phyloP scores from a whole-genome alignment of 2,113 vertebrate species.

The Dasyornis broadbenti region DNA sequence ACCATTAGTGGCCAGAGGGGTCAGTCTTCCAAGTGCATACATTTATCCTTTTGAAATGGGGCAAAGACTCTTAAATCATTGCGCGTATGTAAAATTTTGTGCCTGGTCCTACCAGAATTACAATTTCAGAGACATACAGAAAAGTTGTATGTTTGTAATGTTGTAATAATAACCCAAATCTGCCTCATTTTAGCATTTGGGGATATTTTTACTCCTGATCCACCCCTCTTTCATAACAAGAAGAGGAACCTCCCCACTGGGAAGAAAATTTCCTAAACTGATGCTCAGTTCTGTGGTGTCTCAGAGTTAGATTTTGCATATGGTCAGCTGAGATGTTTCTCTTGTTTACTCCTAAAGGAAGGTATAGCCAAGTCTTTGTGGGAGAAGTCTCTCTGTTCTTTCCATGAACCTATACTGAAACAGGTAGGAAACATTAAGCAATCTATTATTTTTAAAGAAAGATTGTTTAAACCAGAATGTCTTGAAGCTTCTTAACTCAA shows the following conservation, averaged over 20 bases:
- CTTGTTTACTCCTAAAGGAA: not conserved
- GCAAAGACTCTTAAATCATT: not conserved
- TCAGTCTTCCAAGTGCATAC: not conserved
- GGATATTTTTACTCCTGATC: not conserved
- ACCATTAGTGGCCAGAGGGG: not conserved
- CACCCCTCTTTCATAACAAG: not conserved
- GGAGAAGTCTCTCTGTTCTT: not conserved
- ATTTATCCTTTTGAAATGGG: not conserved
- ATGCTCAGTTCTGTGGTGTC: not conserved
- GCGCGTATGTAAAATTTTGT: not conserved
- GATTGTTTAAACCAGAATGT: constrained; percentile 53
- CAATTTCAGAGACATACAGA: not conserved
- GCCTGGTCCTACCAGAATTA: not conserved
- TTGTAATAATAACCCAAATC: not conserved
- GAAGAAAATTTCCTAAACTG: not conserved
- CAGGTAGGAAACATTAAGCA: constrained; percentile 1
- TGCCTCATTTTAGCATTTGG: not conserved
- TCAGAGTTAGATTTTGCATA: not conserved
- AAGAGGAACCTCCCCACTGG: not conserved
- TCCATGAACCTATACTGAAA: not conserved
- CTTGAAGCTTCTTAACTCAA: constrained; percentile 45
- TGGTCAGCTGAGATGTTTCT: not conserved
- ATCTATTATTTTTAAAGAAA: not conserved
- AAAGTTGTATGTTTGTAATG: not conserved
- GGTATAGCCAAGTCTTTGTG: not conserved